phyloP scores from a whole-genome alignment of 1,140 invertebrate genomes.

The Macrobrachium nipponense region DNA sequence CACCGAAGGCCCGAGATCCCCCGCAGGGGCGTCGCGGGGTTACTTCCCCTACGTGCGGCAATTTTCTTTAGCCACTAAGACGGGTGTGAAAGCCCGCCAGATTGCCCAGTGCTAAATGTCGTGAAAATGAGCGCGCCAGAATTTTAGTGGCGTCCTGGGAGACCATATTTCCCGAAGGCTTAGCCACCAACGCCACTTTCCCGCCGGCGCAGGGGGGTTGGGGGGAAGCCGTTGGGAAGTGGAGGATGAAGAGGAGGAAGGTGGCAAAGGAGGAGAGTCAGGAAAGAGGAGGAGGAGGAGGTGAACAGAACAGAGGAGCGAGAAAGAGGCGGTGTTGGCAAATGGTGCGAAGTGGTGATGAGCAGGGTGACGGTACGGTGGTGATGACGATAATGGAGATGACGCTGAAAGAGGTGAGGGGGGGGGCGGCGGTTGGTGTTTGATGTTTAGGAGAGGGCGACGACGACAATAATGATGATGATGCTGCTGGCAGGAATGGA shows the following conservation, averaged over 20 bases:
- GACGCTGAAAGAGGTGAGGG: not conserved
- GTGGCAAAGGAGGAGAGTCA: not conserved
- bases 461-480: not conserved
- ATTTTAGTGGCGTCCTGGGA: conserved; percentile 64
- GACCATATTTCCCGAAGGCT: conserved; percentile 63
- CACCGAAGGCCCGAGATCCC: conserved; percentile 32
- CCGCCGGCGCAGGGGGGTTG: not conserved
- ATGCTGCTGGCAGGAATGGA: conserved; percentile 14
- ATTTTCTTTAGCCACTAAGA: conserved; percentile 65
- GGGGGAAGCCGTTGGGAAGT: not conserved
- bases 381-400: conserved; percentile 18
- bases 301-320: conserved; percentile 7
- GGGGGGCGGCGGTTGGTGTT: too few relatives aligned
- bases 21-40: conserved; percentile 2
- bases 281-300: too few relatives aligned
- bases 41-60: conserved; percentile 44
- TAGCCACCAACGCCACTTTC: conserved; percentile 61
- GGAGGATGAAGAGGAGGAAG: not conserved
- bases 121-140: conserved; percentile 64
- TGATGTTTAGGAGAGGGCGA: not conserved
- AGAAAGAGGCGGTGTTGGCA: too few relatives aligned
- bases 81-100: conserved; percentile 65
- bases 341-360: not conserved
- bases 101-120: conserved; percentile 65
- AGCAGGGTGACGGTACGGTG: conserved; percentile 20